phyloP scores from a whole-genome alignment of 1,140 invertebrate species.

The Cydia strobilella region DNA sequence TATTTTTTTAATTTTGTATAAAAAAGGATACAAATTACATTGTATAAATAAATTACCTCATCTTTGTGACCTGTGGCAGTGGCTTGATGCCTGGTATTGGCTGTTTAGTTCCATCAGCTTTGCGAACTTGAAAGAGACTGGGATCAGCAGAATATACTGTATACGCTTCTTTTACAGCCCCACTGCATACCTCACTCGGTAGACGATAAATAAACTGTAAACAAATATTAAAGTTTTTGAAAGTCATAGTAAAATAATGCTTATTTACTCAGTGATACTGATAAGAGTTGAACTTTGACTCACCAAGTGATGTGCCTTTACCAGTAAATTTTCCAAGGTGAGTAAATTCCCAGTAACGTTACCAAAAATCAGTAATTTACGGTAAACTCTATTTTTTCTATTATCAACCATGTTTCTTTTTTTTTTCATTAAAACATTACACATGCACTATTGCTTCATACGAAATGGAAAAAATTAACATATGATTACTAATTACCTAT shows the following conservation, averaged over 20 bases:
- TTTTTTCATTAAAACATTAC: too few species aligned
- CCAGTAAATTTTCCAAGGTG: too few species aligned
- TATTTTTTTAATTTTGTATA: too few species aligned
- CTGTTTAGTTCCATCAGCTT: conserved; percentile 62
- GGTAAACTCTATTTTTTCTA: too few species aligned
- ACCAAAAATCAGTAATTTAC: too few species aligned
- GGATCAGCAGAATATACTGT: conserved; percentile 81
- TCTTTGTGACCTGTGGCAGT: conserved; percentile 81
- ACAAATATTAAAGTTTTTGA: not conserved
- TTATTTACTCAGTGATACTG: not conserved
- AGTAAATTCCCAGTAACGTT: too few species aligned
- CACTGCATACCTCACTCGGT: conserved; percentile 85
- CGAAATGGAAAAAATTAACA: too few species aligned
- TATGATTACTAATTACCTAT: too few species aligned
- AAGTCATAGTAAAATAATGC: not conserved
- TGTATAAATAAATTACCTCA: conserved; percentile 71
- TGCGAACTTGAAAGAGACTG: conserved; percentile 80
- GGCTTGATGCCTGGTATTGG: conserved; percentile 68
- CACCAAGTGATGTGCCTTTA: too few species aligned
- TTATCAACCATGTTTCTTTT: too few species aligned
- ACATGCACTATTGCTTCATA: too few species aligned
- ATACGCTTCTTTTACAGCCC: conserved; percentile 79
- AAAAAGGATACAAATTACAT: not conserved
- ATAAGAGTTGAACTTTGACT: conserved; percentile 22
- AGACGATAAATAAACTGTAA: conserved; percentile 87